A percentile compares a stretch with the other conserved stretches of the same genome.
Evolutionary conservation across 2,113 vertebrate species (phyloP).

Genomic region (Puntigrus tetrazona): DNA sequence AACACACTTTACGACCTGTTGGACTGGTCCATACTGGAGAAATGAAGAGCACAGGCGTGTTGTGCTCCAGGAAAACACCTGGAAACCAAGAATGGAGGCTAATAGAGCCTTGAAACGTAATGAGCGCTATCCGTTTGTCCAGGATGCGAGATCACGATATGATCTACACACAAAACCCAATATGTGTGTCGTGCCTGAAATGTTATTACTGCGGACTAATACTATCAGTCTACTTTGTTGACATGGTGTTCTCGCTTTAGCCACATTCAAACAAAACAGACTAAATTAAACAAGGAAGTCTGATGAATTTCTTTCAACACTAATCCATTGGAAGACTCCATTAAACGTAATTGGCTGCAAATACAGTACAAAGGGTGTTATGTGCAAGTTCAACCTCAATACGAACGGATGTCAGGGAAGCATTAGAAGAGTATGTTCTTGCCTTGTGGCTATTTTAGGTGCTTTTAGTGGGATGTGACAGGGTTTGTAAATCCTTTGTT

Average conservation of each 20-base stretch:
- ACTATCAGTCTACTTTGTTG: neutral
- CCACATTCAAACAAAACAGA: neutral
- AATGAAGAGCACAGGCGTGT: conserved; percentile 4
- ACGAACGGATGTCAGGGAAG: neutral
- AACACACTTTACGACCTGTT: conserved; percentile 60
- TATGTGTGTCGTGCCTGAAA: conserved; percentile 21
- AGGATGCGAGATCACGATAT: conserved; percentile 10
- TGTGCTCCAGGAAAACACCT: neutral
- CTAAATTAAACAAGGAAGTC: neutral
- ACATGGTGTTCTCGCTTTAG: neutral
- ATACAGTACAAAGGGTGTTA: neutral
- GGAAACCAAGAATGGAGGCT: neutral
- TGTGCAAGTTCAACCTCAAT: neutral
- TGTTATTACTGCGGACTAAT: conserved; percentile 1
- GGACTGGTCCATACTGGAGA: conserved; percentile 44
- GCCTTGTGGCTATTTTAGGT: conserved; percentile 14
- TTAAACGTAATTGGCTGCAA: neutral
- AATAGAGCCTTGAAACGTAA: neutral
- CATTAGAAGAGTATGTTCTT: conserved; percentile 1
- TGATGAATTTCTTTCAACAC: neutral
- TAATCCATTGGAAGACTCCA: neutral
- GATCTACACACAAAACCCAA: conserved; percentile 23
- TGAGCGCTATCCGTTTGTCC: conserved; percentile 10
- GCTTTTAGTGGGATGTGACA: conserved; percentile 34
- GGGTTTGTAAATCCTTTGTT: conserved; percentile 12